phyloP scores from a whole-genome alignment of 64 coral and sea anemone genomes.

The Montipora cactus region DNA sequence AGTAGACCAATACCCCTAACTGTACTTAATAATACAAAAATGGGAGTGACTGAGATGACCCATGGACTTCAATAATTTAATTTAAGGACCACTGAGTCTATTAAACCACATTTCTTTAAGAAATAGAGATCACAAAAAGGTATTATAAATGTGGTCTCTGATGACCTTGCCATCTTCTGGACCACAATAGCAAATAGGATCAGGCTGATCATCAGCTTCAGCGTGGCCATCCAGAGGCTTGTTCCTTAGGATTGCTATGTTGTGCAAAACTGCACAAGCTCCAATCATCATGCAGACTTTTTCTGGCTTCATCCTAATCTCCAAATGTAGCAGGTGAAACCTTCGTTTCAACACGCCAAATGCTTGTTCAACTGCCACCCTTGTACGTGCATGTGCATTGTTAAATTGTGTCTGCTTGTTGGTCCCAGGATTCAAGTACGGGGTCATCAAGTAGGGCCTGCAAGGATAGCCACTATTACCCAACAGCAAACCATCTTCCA shows the following conservation, averaged over 20 bases:
- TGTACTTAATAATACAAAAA: too few relatives aligned
- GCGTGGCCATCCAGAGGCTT: background rate
- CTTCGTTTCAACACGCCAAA: slow-evolving; percentile 61
- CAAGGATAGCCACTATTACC: slow-evolving; percentile 63
- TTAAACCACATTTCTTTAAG: too few relatives aligned
- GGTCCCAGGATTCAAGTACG: slow-evolving; percentile 14
- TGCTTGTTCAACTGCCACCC: slow-evolving; percentile 60
- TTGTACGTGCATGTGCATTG: slow-evolving; percentile 36
- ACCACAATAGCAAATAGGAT: too few relatives aligned
- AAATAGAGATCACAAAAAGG: background rate
- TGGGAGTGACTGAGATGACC: too few relatives aligned
- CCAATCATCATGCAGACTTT: too few relatives aligned
- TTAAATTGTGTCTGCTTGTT: slow-evolving; percentile 22
- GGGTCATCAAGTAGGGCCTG: slow-evolving; percentile 52
- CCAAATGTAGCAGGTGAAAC: background rate
- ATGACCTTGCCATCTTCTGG: too few relatives aligned
- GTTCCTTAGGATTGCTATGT: background rate
- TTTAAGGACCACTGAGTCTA: too few relatives aligned
- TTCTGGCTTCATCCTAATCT: too few relatives aligned
- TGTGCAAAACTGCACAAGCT: slow-evolving; percentile 25
- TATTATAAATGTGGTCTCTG: slow-evolving; percentile 28
- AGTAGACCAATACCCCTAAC: too few relatives aligned
- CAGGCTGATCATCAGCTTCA: too few relatives aligned
- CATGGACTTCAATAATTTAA: too few relatives aligned
- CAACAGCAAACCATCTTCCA: background rate